Base-by-base conservation (phyloP, 2,113 vertebrate species). In the Pseudolaguvia tuberculata region DNA sequence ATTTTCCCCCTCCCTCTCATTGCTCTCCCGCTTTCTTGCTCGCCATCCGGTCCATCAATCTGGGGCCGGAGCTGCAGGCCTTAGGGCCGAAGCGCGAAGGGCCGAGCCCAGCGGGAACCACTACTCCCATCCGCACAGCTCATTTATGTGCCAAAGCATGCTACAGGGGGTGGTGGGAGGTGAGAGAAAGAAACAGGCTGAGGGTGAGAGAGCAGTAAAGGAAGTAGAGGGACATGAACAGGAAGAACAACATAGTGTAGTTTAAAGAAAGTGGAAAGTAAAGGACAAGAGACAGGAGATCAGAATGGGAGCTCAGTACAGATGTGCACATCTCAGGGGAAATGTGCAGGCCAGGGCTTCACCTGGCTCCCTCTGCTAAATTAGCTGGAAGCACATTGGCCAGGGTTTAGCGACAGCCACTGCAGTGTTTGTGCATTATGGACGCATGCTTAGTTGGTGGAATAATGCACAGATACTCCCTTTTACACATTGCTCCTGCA, bases 21-120 rank as follows among this genome's bases (percentile, higher is more conserved):
- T 57, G 52, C 73, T 82, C 86, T 88, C 87, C 88, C 87, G 87
- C 88, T 89, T 85, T 86, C 86, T 88, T 85, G 92, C 88, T 83
- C 85, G 80, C 86, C 86, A 86, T 92, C 92, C 91, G 85, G 74
- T 17, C 92, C 91, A 94, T 96, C 94, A 94, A 91, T 94, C 89
- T 83, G 84, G 78, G 83, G 82, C 87, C 75, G 48, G 78, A 79
- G 74, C 86, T 86, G 81, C 65, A 35, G 82, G 84, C 84, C 86
- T 81, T 31, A 50, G 29, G 35, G 58, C 76, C 82, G 27, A 82
- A 35, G 67, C 57, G 72, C 77, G 80, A 76, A 71, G 57, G 80
- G 84, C 85, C 48, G 70, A 58, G 62, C 68, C 82, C 66, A 70
- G 42, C 55, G 75, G 56, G 61, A 75, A 58, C 48, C 73, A 0